These are phyloP conservation scores for Podocnemis expansa DNA, from an alignment of 2,113 vertebrate genomes.

Conservation along the genomic window DNA sequence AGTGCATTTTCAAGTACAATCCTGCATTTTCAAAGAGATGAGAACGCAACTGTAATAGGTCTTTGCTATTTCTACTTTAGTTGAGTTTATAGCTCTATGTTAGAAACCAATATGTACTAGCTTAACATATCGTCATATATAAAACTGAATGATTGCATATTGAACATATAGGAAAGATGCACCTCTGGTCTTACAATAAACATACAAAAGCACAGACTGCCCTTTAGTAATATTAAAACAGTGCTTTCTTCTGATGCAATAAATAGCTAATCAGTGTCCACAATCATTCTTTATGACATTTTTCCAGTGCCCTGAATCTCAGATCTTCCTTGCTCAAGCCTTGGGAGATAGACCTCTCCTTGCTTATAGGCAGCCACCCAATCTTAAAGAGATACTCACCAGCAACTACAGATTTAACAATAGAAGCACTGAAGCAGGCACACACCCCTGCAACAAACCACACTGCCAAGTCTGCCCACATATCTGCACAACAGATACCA, in stretches of 20 bases:
- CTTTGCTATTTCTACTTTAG: background rate
- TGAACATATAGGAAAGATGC: background rate
- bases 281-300: slow-evolving; percentile 29
- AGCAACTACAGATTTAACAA: too few relatives aligned
- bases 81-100: background rate
- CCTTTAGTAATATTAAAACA: background rate
- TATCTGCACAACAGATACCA: too few relatives aligned
- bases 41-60: background rate
- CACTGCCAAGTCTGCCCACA: too few relatives aligned
- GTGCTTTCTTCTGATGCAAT: background rate
- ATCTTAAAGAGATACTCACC: too few relatives aligned
- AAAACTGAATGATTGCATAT: background rate
- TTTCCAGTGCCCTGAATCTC: background rate
- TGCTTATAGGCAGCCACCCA: too few relatives aligned
- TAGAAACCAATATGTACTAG: background rate
- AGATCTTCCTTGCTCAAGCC: background rate
- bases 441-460: too few relatives aligned
- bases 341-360: too few relatives aligned
- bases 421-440: too few relatives aligned
- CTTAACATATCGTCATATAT: background rate
- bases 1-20: background rate
- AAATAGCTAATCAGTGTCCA: slow-evolving; percentile 12
- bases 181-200: background rate
- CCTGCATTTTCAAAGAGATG: background rate
- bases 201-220: background rate